Evolutionary conservation across 2,113 vertebrate genomes (phyloP).

Genomic region (Lipotes vexillifer): DNA sequence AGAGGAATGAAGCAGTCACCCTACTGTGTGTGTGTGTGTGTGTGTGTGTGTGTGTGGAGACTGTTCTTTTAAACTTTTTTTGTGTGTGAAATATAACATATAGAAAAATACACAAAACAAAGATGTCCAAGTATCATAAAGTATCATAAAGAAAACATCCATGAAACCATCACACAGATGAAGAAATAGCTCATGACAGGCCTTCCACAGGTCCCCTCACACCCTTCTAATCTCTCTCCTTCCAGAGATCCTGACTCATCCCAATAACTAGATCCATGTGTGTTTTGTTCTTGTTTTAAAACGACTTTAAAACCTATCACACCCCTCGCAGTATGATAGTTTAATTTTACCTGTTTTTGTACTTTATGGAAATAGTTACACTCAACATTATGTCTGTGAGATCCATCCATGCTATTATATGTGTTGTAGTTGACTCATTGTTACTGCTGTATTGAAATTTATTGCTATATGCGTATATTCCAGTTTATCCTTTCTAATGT

Average conservation of each 20-base stretch:
- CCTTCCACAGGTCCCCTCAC: background rate
- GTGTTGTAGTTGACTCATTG: background rate
- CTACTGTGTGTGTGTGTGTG: background rate
- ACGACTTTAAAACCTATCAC: background rate
- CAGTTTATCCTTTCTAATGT: background rate
- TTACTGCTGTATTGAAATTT: background rate
- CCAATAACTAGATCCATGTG: background rate
- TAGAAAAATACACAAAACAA: background rate
- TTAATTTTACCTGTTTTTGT: background rate
- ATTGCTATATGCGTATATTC: rapidly evolving
- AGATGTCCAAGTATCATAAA: background rate
- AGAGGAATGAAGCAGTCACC: rapidly evolving
- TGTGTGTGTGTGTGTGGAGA: background rate
- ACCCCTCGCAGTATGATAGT: background rate
- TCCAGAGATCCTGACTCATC: background rate
- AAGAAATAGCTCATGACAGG: background rate
- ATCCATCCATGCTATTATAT: background rate
- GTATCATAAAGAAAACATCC: background rate
- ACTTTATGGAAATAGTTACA: background rate
- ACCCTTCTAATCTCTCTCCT: background rate
- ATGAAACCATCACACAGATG: background rate
- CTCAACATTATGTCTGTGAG: background rate
- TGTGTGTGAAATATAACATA: background rate
- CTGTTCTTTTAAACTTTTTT: background rate
- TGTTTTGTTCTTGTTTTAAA: background rate